Evolutionary conservation across 2,888 invertebrate genomes (phyloP), one percentile per base, ranked within the genome.

Genomic region (Drosophila neotestacea): DNA sequence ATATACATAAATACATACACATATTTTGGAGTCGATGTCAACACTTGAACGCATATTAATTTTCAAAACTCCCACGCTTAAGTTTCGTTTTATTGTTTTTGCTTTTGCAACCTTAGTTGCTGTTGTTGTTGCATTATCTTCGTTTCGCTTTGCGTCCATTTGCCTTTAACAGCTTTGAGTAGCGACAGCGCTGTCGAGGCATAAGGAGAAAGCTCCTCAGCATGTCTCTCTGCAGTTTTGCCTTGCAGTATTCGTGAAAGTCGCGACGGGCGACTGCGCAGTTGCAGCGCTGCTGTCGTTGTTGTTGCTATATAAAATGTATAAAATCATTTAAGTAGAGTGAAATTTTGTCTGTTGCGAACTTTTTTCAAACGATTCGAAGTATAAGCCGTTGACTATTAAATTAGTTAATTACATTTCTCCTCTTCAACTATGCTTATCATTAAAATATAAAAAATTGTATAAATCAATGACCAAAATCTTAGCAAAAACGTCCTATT

Each of bases 241-340:
- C 81, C 81, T 67, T 88, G 89, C 87, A 88, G 79, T 88, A 88
- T 84, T 88, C 85, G 85, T 85, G 85, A 85, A 85, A 85, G 85
- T 85, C 85, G 70, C 22, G 22, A 22, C 59, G 48, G 60, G 30
- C 50, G 54, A 44, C 52, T 46, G 48, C 62, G 56, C 16, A 27
- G 68, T 62, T 46, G 68, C 54, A 28, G 38, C 16, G 36, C 42
- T 51, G 38, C 47, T 47, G 61, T 41, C 30, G 60, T 48, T 70
- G 66, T 47, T 52, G 51, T 72, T 68, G 77, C 88, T 85, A 86
- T 88, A 85, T 88, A 85, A 88, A 83, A 70, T 72, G 59, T 79
- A 83, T 78, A 76, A 86, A 86, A 88, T 88, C 85, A 88, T 81
- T 86, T 84, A 84, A 85, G 85, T 85, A 77, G 89, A 88, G 85